Base-by-base conservation (phyloP, 2,797 vertebrate species). In the Neosilurus hyrtlii region DNA sequence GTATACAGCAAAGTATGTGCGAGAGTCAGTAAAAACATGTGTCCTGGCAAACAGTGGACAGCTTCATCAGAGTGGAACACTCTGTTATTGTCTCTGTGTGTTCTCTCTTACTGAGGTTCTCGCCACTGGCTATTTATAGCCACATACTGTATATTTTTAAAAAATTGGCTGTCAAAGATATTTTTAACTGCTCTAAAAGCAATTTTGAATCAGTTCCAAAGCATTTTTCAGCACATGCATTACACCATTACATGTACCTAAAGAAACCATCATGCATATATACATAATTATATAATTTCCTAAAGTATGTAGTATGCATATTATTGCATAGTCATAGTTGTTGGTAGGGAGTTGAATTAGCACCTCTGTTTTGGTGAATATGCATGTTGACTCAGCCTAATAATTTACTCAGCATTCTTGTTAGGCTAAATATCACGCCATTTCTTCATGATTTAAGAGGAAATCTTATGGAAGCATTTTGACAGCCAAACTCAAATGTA, bases 381-480 rank as follows among this genome's bases (percentile, higher is more conserved):
- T 83, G 73, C 87, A 89, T 70, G 88, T 90, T 90, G 87, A 63
- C 61, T 24, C 62, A 43, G 82, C 37, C 67, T 88, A 86, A 87
- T 90, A 87, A 88, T 88, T 93, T 90, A 89, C 22, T 51, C 68
- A 35, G 82, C 82, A 89, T 80, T 84, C 84, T 35, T 83, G 86
- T 83, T 75, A 73, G 87, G 80, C 85, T 76, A 88, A 88, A 88
- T 87, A 89, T 86, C 86, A 84, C 83, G 66, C 87, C 79, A 83
- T 85, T 82, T 78, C 88, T 88, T 86, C 86, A 84, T 90, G 89
- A 93, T 89, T 91, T 86, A 88, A 71, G 78, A 86, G 86, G 86
- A 87, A 90, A 85, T 88, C 88, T 84, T 87, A 87, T 87, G 86
- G 90, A 88, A 76, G 78, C 84, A 87, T 88, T 91, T 92, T 90